phyloP scores from a whole-genome alignment of 2,113 vertebrate species.

The Propithecus coquereli region DNA sequence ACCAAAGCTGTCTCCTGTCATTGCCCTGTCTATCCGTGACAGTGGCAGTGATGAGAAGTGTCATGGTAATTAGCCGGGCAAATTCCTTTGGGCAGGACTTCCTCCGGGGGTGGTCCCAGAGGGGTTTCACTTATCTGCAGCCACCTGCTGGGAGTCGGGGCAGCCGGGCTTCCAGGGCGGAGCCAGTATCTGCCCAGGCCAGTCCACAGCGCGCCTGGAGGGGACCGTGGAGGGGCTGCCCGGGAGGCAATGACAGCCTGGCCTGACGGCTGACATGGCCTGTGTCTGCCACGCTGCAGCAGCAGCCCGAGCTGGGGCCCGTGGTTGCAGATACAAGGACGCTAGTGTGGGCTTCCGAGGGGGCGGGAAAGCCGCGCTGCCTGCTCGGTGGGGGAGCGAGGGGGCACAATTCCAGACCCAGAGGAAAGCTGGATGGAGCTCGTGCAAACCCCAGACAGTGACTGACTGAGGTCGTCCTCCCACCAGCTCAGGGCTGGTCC shows the following conservation, averaged over 20 bases:
- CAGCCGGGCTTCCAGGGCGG: neutral
- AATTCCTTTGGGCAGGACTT: neutral
- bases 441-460: neutral
- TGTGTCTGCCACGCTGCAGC: neutral
- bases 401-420: rapidly evolving
- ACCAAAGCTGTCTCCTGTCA: neutral
- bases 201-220: neutral
- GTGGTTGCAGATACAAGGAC: neutral
- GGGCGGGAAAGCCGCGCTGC: rapidly evolving
- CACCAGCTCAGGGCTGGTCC: neutral
- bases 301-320: neutral
- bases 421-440: neutral
- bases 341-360: neutral
- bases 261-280: neutral
- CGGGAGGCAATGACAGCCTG: rapidly evolving
- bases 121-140: neutral
- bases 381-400: neutral
- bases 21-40: neutral
- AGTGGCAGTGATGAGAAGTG: neutral
- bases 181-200: neutral
- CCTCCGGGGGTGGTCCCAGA: neutral
- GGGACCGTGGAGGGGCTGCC: rapidly evolving
- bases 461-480: rapidly evolving
- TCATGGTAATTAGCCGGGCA: neutral
- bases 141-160: neutral